Evolutionary conservation across 2,113 vertebrate species (phyloP).

Genomic region (Scytalopus superciliaris): DNA sequence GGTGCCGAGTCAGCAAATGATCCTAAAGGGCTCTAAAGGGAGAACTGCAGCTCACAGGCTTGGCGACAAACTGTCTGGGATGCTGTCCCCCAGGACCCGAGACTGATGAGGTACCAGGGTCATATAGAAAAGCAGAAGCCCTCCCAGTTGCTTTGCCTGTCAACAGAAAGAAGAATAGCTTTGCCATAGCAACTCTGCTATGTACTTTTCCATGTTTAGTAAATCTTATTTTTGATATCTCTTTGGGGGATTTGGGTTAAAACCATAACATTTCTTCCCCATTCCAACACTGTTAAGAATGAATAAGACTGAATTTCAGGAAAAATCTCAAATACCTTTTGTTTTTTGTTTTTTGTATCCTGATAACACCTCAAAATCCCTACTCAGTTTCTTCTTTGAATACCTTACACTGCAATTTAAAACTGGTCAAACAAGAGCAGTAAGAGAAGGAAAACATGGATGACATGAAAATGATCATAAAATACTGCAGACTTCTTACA

Average conservation of each 20-base stretch:
- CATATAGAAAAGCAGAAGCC: neutral
- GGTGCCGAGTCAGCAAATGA: neutral
- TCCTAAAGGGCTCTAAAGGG: neutral
- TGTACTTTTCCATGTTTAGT: neutral
- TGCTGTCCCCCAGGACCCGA: neutral
- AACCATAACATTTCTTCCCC: neutral
- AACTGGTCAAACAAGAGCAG: neutral
- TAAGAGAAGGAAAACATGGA: neutral
- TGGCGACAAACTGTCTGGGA: neutral
- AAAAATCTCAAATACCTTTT: neutral
- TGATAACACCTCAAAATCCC: neutral
- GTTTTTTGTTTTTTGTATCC: neutral
- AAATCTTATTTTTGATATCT: neutral
- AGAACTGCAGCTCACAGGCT: neutral
- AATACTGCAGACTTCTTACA: neutral
- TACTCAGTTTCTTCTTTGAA: neutral
- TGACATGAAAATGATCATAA: neutral
- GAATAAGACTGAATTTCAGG: neutral
- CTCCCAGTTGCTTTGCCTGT: neutral
- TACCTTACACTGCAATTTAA: neutral
- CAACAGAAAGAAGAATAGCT: neutral
- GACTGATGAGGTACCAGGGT: neutral
- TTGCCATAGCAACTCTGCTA: neutral
- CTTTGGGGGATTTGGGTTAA: neutral
- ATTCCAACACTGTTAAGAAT: neutral